Conservation (phyloP, 2,113 vertebrate species). For the Callipepla squamata region DNA sequence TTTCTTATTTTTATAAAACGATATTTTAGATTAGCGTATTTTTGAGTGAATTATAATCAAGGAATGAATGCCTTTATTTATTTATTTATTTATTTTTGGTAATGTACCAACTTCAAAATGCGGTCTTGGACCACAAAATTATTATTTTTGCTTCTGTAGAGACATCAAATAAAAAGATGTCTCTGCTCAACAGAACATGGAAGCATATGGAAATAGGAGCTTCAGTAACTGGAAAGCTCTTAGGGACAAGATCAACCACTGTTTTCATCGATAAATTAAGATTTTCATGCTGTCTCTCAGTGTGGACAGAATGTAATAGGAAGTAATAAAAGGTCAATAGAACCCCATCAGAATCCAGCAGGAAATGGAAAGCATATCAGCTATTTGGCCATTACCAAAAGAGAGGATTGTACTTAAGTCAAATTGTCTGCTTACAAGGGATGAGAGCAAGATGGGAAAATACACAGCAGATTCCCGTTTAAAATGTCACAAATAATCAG, state of each 20-base stretch:
- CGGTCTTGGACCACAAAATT: not conserved
- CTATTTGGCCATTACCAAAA: not conserved
- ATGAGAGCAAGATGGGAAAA: not conserved
- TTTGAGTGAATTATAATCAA: not conserved
- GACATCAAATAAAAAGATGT: not conserved
- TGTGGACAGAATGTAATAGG: not conserved
- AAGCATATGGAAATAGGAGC: not conserved
- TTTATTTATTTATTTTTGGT: not conserved
- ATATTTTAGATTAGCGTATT: not conserved
- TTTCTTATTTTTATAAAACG: not conserved
- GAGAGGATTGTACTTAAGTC: not conserved
- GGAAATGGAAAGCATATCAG: not conserved
- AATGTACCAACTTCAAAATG: not conserved
- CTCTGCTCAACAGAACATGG: not conserved
- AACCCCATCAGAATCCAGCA: not conserved
- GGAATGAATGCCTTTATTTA: fast-evolving
- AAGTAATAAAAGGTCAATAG: not conserved
- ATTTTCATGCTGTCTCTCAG: not conserved
- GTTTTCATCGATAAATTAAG: not conserved
- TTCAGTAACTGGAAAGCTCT: not conserved
- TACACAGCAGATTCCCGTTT: not conserved
- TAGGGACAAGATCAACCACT: not conserved
- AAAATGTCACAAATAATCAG: not conserved
- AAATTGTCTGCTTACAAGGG: not conserved
- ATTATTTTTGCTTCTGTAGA: not conserved